Percentiles rank a stretch among this genome's conserved stretches.
Conservation (phyloP, 2,888 invertebrate genomes). For the Aelia acuminata region DNA sequence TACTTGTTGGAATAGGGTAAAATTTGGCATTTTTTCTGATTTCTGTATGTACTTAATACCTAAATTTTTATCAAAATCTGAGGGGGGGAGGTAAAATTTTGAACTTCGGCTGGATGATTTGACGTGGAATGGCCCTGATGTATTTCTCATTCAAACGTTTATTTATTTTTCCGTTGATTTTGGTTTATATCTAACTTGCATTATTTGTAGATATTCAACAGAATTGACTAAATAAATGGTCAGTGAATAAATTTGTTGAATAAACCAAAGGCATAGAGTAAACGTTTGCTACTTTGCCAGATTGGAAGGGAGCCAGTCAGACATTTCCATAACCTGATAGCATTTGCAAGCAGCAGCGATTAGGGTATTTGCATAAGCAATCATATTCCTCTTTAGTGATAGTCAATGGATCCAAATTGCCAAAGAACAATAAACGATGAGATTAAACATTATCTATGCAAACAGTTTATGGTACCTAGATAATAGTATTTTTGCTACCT, state of each 20-base stretch:
- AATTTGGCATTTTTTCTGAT: too few relatives aligned
- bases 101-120: too few relatives aligned
- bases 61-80: too few relatives aligned
- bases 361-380: constrained; percentile 14
- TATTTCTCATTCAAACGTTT: too few relatives aligned
- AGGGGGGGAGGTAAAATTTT: too few relatives aligned
- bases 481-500: too few relatives aligned
- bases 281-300: constrained; percentile 20
- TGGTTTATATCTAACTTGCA: neutral
- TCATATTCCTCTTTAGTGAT: constrained; percentile 23
- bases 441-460: too few relatives aligned
- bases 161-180: neutral
- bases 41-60: too few relatives aligned
- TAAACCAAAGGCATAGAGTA: neutral
- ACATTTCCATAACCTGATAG: constrained; percentile 37
- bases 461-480: too few relatives aligned
- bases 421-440: neutral
- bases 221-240: neutral
- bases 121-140: too few relatives aligned
- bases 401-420: neutral
- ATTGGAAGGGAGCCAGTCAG: constrained; percentile 25
- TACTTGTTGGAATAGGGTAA: too few relatives aligned
- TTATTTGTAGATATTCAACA: neutral
- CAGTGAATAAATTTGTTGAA: neutral
- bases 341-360: constrained; percentile 36